Evolutionary conservation across 2,113 vertebrate species (phyloP), one percentile per base, ranked within the genome.

Genomic region (Salvelinus sp.): DNA sequence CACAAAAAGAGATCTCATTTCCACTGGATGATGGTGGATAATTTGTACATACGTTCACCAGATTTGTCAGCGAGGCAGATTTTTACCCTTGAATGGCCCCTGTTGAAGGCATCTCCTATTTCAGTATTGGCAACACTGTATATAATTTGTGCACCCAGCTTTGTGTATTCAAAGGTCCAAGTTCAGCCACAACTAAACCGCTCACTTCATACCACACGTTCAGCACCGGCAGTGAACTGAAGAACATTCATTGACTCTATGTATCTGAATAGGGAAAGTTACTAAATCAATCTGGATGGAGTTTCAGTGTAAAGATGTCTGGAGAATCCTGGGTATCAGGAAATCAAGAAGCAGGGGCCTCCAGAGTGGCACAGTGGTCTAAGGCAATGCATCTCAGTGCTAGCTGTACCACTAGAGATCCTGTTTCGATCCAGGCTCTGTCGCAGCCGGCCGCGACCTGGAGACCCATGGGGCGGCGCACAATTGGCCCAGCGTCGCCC

Each of bases 91-190:
- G 48, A 69, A 38, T 58, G 74, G 72, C 62, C 72, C 73, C 73
- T 75, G 27, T 20, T n/a, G 22, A 48, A 74, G 25, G 72, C n/a
- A 47, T 67, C 66, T 44, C 60, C 65, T 76, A 16, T 65, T 82
- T 50, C 38, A 28, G 2, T 3, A 12, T 71, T 73, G 38, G 66
- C 80, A 23, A 1, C 13, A 54, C 25, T 23, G 23, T 33, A 14
- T 44, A 62, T 76, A 16, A 54, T 79, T 79, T 13, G 16, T 76
- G 77, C 44, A 63, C 72, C 70, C 58, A 60, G 58, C 60, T 76
- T 71, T 62, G 67, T 60, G 77, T 67, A 62, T 44, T 76, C 65
- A 68, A 33, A 58, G 70, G 22, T 76, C 23, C 77, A 74, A 74
- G 70, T 79, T 76, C 22, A 25, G 2, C 66, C 70, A 28, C 73